These are phyloP conservation scores for Amyelois transitella DNA, from an alignment of 1,140 invertebrate genomes.

Conservation along the genomic window DNA sequence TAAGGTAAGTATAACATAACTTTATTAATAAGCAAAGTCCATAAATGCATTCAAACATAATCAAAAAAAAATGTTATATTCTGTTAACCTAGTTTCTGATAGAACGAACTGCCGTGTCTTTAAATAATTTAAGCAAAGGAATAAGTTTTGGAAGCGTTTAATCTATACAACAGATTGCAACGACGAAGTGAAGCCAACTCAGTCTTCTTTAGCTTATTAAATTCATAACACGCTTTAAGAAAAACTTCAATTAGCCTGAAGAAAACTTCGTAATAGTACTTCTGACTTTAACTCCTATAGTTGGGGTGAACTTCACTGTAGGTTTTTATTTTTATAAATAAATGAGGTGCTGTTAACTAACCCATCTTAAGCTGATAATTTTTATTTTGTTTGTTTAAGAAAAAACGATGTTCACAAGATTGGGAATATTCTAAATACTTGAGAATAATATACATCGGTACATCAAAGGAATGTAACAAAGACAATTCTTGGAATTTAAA, in stretches of 20 bases:
- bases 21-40: too few species aligned
- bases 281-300: not conserved
- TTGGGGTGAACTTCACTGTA: not conserved
- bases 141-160: slow-evolving; percentile 19
- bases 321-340: not conserved
- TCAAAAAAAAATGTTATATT: not conserved
- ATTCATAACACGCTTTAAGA: slow-evolving; percentile 23
- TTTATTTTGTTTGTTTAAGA: too few species aligned
- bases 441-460: too few species aligned
- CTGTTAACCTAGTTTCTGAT: not conserved
- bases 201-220: slow-evolving; percentile 17
- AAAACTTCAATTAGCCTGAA: slow-evolving; percentile 28
- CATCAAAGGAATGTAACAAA: too few species aligned
- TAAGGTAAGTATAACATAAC: too few species aligned
- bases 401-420: too few species aligned
- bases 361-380: not conserved
- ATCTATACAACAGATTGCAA: slow-evolving; percentile 19
- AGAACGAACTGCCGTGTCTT: not conserved
- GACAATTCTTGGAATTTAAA: too few species aligned
- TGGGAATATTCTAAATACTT: too few species aligned
- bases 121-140: not conserved
- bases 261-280: slow-evolving; percentile 14
- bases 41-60: too few species aligned
- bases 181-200: slow-evolving; percentile 12
- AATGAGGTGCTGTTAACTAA: not conserved